Base-by-base conservation (phyloP, 2,888 invertebrate genomes). In the Allophyes oxyacanthae region DNA sequence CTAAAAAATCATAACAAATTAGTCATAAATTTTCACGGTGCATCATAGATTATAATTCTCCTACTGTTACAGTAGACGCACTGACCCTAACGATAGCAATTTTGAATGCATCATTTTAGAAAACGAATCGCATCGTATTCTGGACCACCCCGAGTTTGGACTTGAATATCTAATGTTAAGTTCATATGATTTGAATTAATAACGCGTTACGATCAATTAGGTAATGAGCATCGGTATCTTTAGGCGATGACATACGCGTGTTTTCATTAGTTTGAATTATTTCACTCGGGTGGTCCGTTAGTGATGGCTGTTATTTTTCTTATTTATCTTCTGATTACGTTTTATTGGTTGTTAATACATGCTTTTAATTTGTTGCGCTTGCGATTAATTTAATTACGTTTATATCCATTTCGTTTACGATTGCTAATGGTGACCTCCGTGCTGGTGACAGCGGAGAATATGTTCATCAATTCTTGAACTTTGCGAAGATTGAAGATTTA, bases 21-120 rank as follows among this genome's bases (percentile, higher is more conserved):
- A 72, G 81, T 81, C 80, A 88, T 90, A 89, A 89, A 89, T 89
- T 88, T 84, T 87, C 87, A 89, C 85, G 88, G 81, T 77, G 62
- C 73, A 86, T 87, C 81, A 83, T 77, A 60, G 78, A 77, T 85
- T 83, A 88, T 67, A 71, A 78, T 61, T 71, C 67, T 84, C 82
- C 88, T 88, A 86, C 89, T 84, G 88, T 86, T 77, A 79, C 82
- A 82, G 85, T 84, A 85, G 83, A 80, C 38, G 63, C 28, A 62
- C 56, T 66, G 64, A 67, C 78, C 74, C 72, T 83, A 86, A 89
- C 82, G 83, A 82, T 79, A 78, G 74, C 81, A 52, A 88, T 89
- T 89, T 85, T 83, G 52, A 77, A 88, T 79, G 87, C 79, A 77
- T 73, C 83, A 86, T 88, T 84, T 81, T 73, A 80, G 72, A 75